phyloP scores from a whole-genome alignment of 2,797 vertebrate genomes.

The Darevskia mixta region DNA sequence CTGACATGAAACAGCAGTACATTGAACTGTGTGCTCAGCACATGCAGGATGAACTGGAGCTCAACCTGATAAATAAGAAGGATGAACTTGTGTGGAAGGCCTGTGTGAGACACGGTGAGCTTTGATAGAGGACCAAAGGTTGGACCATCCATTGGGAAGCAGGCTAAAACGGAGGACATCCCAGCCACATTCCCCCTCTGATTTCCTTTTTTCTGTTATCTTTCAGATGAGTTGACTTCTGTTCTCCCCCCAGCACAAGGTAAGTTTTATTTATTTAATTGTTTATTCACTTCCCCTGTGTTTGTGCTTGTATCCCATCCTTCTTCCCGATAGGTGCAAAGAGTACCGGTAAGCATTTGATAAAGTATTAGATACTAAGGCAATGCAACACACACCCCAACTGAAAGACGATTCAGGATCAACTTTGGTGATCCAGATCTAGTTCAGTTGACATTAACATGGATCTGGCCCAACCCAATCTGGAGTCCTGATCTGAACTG shows the following conservation, averaged over 20 bases:
- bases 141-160: neutral
- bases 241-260: neutral
- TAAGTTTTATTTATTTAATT: neutral
- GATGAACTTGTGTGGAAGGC: neutral
- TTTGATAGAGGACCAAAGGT: neutral
- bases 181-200: neutral
- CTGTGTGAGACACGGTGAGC: slow-evolving; percentile 4
- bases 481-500: too few species aligned
- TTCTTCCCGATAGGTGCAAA: too few species aligned
- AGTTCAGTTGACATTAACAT: too few species aligned
- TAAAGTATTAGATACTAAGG: too few species aligned
- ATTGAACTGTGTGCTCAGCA: neutral
- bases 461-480: too few species aligned
- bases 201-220: neutral
- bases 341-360: too few species aligned
- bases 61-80: neutral
- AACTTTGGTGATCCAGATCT: too few species aligned
- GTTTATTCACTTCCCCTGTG: too few species aligned
- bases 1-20: neutral
- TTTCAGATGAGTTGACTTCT: neutral
- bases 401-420: too few species aligned
- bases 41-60: neutral
- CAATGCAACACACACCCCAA: too few species aligned
- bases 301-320: too few species aligned
- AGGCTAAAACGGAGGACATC: neutral